Percentiles rank a stretch among this genome's conserved stretches.
Evolutionary conservation across 2,113 vertebrate genomes (phyloP).

Genomic region (Muntiacus reevesi): DNA sequence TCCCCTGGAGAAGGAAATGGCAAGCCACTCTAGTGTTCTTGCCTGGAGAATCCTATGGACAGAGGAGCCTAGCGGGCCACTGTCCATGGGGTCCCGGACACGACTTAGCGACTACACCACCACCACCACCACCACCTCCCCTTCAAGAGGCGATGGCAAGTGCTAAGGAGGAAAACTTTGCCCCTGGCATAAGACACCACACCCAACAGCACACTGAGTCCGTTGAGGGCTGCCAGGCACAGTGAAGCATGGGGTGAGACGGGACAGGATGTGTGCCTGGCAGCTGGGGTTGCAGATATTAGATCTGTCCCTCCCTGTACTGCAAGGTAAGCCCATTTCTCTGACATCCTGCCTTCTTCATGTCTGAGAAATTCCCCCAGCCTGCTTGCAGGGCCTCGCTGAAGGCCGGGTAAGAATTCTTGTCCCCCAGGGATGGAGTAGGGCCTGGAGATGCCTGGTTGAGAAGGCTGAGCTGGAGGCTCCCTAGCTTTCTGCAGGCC

Average conservation of each 20-base stretch:
- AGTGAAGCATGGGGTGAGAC: neutral
- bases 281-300: neutral
- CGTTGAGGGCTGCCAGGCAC: neutral
- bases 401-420: neutral
- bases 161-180: constrained; percentile 18
- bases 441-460: neutral
- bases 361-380: neutral
- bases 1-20: neutral
- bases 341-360: neutral
- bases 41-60: neutral
- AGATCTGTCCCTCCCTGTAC: neutral
- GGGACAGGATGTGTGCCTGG: neutral
- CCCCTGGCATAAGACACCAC: neutral
- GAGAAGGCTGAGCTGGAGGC: neutral
- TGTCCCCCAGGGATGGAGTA: neutral
- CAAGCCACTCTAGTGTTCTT: neutral
- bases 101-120: neutral
- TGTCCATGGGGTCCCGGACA: neutral
- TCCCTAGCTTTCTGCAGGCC: neutral
- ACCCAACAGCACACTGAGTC: neutral
- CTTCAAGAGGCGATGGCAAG: neutral
- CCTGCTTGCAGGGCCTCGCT: neutral
- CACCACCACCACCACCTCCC: neutral
- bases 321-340: neutral
- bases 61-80: neutral